phyloP scores from a whole-genome alignment of 92 coral and sea anemone genomes.

The Siderastrea siderea region DNA sequence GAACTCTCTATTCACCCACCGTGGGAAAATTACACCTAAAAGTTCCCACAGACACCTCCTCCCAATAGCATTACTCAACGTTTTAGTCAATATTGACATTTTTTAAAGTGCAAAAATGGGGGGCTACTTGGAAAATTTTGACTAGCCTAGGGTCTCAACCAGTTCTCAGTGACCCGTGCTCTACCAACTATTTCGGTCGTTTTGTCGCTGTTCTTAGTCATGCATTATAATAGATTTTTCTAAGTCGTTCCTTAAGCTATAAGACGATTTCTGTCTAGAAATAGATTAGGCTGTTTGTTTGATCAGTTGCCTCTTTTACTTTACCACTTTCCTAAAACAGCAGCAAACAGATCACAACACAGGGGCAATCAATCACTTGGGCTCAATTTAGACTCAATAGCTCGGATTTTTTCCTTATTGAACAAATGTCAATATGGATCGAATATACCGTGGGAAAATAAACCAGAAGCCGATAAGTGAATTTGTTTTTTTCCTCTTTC shows the following conservation, averaged over 20 bases:
- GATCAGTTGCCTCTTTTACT: slow-evolving; percentile 43
- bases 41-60: slow-evolving; percentile 47
- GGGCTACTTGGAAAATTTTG: slow-evolving; percentile 23
- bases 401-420: slow-evolving; percentile 26
- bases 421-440: slow-evolving; percentile 55
- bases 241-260: slow-evolving; percentile 34
- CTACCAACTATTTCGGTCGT: slow-evolving; percentile 10
- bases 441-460: slow-evolving; percentile 66
- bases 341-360: slow-evolving; percentile 61
- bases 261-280: slow-evolving; percentile 58
- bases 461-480: slow-evolving; percentile 18
- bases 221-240: slow-evolving; percentile 44
- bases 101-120: slow-evolving; percentile 36
- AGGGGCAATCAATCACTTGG: slow-evolving; percentile 48
- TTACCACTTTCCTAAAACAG: slow-evolving; percentile 48
- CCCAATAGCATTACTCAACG: slow-evolving; percentile 23
- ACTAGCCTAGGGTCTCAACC: not conserved
- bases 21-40: slow-evolving; percentile 46
- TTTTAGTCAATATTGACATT: slow-evolving; percentile 45
- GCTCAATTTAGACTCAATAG: slow-evolving; percentile 49
- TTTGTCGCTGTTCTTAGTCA: slow-evolving; percentile 23
- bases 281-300: slow-evolving; percentile 64
- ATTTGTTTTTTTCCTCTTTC: slow-evolving; percentile 10
- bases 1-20: not conserved
- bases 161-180: slow-evolving; percentile 13